A percentile compares a stretch with the other conserved stretches of the same genome.
Conservation (phyloP, 1,140 invertebrate genomes). For the Brachionus calyciflorus region DNA sequence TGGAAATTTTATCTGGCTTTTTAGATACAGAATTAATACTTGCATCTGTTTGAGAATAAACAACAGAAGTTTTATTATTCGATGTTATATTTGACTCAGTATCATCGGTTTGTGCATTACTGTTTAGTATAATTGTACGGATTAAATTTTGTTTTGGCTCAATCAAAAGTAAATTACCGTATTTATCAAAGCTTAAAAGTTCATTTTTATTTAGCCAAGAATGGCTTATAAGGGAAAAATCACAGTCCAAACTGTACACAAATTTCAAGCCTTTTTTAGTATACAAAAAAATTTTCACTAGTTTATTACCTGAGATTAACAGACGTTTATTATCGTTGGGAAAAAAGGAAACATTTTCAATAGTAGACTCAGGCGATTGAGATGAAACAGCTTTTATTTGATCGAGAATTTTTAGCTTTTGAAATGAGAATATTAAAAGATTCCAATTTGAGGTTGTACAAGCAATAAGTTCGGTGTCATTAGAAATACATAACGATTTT, state of each 20-base stretch:
- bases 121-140: background rate
- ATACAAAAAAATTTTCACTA: conserved; percentile 30
- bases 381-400: background rate
- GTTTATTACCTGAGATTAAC: background rate
- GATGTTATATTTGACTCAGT: background rate
- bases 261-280: conserved; percentile 30
- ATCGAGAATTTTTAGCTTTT: background rate
- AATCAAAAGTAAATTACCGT: conserved; percentile 19
- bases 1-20: background rate
- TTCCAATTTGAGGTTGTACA: background rate
- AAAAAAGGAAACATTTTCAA: conserved; percentile 11
- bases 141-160: conserved; percentile 33
- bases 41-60: background rate
- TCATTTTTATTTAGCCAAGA: conserved; percentile 18
- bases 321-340: conserved; percentile 8
- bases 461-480: background rate
- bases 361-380: background rate
- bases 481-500: background rate
- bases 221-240: conserved; percentile 1
- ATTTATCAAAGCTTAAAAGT: background rate
- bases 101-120: background rate
- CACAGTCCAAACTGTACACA: conserved; percentile 8
- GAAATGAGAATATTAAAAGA: background rate
- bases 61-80: too few species aligned
- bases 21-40: background rate